Evolutionary conservation across 30 jellyfish, hydroid and myxozoan species (phyloP).

Genomic region (Mastigias papua): DNA sequence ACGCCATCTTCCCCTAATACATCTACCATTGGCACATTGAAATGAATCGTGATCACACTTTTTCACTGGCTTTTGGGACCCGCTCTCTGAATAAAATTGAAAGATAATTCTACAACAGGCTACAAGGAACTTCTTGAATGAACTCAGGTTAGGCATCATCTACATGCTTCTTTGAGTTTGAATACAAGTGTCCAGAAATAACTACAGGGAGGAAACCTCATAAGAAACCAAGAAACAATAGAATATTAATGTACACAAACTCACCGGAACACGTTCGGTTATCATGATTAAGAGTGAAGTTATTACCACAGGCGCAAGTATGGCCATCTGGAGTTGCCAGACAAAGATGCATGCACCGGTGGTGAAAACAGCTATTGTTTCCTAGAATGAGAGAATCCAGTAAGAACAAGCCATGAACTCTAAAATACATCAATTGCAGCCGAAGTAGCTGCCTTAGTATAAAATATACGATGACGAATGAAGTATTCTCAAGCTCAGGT

Average conservation of each 20-base stretch:
- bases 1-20: constrained; percentile 82
- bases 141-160: too few species aligned
- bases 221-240: too few species aligned
- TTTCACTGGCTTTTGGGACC: constrained; percentile 14
- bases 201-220: too few species aligned
- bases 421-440: background rate
- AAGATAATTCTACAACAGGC: too few species aligned
- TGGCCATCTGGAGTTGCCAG: constrained; percentile 82
- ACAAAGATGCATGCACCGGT: constrained; percentile 90
- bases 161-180: too few species aligned
- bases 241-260: too few species aligned
- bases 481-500: too few species aligned
- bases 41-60: constrained; percentile 44
- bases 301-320: constrained; percentile 93
- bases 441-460: background rate
- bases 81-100: constrained; percentile 30
- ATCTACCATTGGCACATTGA: constrained; percentile 69
- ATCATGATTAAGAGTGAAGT: constrained; percentile 78
- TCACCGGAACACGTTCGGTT: constrained; percentile 78
- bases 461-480: background rate
- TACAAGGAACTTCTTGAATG: too few species aligned
- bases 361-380: constrained; percentile 60
- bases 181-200: too few species aligned
- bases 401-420: background rate
- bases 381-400: constrained; percentile 48